Evolutionary conservation across 2,113 vertebrate species (phyloP), one percentile per base, ranked within the genome.

Genomic region (Aix galericulata): DNA sequence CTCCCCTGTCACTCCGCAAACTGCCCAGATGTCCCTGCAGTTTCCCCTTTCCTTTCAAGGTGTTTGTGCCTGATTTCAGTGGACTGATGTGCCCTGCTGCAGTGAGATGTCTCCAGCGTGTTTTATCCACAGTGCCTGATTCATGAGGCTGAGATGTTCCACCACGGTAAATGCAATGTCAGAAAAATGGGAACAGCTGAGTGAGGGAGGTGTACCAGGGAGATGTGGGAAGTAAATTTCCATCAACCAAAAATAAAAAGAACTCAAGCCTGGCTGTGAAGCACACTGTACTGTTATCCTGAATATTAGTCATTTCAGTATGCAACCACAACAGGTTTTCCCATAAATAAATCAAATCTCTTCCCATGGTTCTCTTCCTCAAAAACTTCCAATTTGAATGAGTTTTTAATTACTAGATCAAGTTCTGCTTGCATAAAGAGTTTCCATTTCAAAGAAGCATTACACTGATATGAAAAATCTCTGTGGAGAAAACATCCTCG

Each of bases 331-430:
- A 94, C 92, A 94, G 93, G 90, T 87, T 96, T 95, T 95, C 76
- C 66, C 77, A 92, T 89, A 94, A 96, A 97, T 89, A 95, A 96
- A 96, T 71, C 64, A 95, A 74, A 93, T 75, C 88, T 89, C 62
- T 93, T 93, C 95, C 88, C 93, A 92, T 92, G 92, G 84, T 91
- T 93, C 93, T 92, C 77, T 84, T 95, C 34, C 94, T 86, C 74
- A 87, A 93, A 86, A 94, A 84, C 91, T 84, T 93, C 90, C 81
- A 34, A 92, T 93, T 95, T 95, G 93, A 97, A 96, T 93, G 88
- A 95, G 63, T 91, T 95, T 95, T 94, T 93, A 96, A 96, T 96
- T 95, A 97, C 90, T 79, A 94, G 90, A 94, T 86, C 53, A 79
- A 94, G 92, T 91, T 93, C 77, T 84, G 92, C 90, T 86, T 91